Base-by-base conservation (phyloP, 1,140 invertebrate species). In the Zaprionus kolodkinae region DNA sequence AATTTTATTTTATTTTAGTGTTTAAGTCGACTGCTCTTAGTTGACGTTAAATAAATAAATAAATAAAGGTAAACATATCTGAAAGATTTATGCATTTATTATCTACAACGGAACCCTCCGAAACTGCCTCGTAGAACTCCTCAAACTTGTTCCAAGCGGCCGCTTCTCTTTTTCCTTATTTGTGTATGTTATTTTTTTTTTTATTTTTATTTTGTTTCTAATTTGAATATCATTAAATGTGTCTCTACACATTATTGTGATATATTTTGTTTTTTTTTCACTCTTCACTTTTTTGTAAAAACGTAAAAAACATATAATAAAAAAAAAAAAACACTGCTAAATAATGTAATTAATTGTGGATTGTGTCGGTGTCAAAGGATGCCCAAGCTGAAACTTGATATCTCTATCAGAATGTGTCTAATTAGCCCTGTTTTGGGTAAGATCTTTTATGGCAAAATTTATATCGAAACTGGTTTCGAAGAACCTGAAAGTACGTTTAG, bases 11-110 rank as follows among this genome's bases (percentile, higher is more conserved):
- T n/a, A n/a, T n/a, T n/a, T n/a, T n/a, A n/a, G n/a, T n/a, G n/a
- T n/a, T n/a, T n/a, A n/a, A n/a, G n/a, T n/a, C n/a, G n/a, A n/a
- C n/a, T n/a, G n/a, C n/a, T n/a, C n/a, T n/a, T n/a, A n/a, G n/a
- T n/a, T n/a, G n/a, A n/a, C n/a, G n/a, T n/a, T n/a, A n/a, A n/a
- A n/a, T n/a, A n/a, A n/a, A n/a, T n/a, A n/a, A n/a, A n/a, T n/a
- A n/a, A n/a, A n/a, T n/a, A n/a, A 71, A 84, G 71, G 67, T 72
- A 79, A 83, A 80, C 70, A 84, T 69, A 80, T 80, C 75, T 65
- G 57, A 70, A 52, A 68, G 62, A 59, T 70, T 52, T 59, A 81
- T 77, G 79, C 76, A 78, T 82, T 21, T 64, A 69, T 79, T 79
- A 81, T 82, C 71, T 30, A 30, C 68, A 59, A 21, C 27, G 27